Conservation (phyloP, 2,888 invertebrate genomes). For the Nezara viridula region DNA sequence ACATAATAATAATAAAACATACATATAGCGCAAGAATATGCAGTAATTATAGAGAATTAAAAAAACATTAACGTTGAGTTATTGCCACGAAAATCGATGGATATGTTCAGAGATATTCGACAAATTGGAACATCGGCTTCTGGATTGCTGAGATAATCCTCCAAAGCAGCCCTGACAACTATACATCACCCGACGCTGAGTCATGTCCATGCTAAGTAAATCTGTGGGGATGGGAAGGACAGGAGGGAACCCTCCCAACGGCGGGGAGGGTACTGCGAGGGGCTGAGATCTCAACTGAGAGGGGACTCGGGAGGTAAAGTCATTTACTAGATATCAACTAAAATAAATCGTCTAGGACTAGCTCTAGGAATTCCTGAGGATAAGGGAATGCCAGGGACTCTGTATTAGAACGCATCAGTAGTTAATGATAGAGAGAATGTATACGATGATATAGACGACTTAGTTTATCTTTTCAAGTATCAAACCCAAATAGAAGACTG, state of each 20-base stretch:
- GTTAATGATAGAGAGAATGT: not conserved
- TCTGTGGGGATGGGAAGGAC: not conserved
- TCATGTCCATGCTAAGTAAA: conserved; percentile 16
- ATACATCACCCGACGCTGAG: conserved; percentile 29
- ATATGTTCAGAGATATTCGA: not conserved
- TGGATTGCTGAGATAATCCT: not conserved
- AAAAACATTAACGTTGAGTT: no score
- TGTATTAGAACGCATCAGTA: not conserved
- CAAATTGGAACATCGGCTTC: not conserved
- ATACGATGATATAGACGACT: not conserved
- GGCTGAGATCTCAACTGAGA: not conserved
- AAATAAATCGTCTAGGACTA: not conserved
- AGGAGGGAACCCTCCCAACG: not conserved
- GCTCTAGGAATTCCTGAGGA: not conserved
- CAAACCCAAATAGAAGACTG: not conserved
- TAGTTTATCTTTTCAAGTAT: not conserved
- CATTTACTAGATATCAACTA: not conserved
- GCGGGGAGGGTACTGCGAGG: not conserved
- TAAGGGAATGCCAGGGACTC: not conserved
- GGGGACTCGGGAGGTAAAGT: not conserved
- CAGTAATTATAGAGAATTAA: no score
- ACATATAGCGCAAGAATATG: not conserved
- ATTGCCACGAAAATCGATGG: no score
- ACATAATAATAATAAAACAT: not conserved
- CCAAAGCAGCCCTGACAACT: not conserved